phyloP scores from a whole-genome alignment of 2,113 vertebrate genomes.

The Mastomys coucha region DNA sequence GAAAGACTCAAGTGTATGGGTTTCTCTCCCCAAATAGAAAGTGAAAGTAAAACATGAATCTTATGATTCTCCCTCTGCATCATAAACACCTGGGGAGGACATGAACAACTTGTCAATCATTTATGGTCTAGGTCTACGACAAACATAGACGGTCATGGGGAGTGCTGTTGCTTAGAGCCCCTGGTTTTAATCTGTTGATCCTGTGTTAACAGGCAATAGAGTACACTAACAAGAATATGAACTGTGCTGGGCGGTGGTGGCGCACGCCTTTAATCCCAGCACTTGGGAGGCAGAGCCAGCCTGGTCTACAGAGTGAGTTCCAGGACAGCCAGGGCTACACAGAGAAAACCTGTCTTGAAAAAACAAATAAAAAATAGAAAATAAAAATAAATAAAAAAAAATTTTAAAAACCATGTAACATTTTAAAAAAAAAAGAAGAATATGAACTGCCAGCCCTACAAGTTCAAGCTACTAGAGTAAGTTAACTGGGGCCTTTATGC shows the following conservation, averaged over 20 bases:
- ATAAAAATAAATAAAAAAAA: no score
- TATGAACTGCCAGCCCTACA: conserved; percentile 2
- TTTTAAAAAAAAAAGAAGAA: no score
- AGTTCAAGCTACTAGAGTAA: conserved; percentile 3
- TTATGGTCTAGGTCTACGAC: background rate
- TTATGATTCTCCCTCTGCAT: background rate
- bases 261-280: no score
- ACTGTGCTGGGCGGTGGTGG: background rate
- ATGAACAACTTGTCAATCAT: conserved; percentile 12
- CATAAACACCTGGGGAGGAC: background rate
- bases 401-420: no score
- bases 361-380: no score
- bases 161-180: background rate
- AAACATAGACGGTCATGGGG: conserved; percentile 21
- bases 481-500: background rate
- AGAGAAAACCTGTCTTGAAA: no score
- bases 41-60: conserved; percentile 4
- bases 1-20: conserved; percentile 27
- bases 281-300: no score
- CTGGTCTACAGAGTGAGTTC: no score
- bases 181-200: conserved; percentile 33
- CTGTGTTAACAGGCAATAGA: background rate
- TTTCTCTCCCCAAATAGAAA: conserved; percentile 58
- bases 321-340: no score
- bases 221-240: background rate